Evolutionary conservation across 2,113 vertebrate species (phyloP).

Genomic region (Shinisaurus crocodilurus): DNA sequence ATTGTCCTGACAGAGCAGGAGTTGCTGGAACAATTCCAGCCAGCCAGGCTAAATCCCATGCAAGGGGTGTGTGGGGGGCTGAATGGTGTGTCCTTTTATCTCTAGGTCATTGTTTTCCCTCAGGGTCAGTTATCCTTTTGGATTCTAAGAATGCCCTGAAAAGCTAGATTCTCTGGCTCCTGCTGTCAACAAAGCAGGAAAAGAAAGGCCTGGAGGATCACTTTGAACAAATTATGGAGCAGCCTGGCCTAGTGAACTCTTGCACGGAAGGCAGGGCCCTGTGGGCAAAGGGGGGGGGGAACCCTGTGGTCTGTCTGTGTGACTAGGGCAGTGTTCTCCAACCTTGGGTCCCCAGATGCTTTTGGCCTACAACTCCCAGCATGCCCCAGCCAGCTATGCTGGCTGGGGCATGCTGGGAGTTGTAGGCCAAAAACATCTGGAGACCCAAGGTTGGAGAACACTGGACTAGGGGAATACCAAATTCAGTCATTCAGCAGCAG

Average conservation of each 20-base stretch:
- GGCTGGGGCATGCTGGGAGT: too few species aligned
- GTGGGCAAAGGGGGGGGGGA: not conserved
- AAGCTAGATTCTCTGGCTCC: not conserved
- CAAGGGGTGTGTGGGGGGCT: not conserved
- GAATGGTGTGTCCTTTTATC: not conserved
- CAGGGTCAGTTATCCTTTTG: not conserved
- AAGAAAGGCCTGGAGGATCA: not conserved
- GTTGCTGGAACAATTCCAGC: not conserved
- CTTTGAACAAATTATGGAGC: not conserved
- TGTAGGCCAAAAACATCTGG: too few species aligned
- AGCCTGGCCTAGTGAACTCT: not conserved
- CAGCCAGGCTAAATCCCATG: not conserved
- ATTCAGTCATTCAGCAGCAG: not conserved
- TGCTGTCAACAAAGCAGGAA: not conserved
- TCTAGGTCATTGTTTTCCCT: not conserved
- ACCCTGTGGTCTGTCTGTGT: too few species aligned
- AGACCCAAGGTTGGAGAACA: too few species aligned
- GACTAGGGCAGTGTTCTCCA: too few species aligned
- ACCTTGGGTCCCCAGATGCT: too few species aligned
- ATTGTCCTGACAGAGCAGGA: not conserved
- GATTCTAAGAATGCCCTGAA: not conserved
- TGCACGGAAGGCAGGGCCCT: not conserved
- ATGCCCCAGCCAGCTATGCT: too few species aligned
- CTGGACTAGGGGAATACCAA: too few species aligned
- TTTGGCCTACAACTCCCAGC: too few species aligned